Percentiles rank a stretch among this genome's conserved stretches.
phyloP scores from a whole-genome alignment of 2,888 invertebrate genomes.

The Eulithis prunata region DNA sequence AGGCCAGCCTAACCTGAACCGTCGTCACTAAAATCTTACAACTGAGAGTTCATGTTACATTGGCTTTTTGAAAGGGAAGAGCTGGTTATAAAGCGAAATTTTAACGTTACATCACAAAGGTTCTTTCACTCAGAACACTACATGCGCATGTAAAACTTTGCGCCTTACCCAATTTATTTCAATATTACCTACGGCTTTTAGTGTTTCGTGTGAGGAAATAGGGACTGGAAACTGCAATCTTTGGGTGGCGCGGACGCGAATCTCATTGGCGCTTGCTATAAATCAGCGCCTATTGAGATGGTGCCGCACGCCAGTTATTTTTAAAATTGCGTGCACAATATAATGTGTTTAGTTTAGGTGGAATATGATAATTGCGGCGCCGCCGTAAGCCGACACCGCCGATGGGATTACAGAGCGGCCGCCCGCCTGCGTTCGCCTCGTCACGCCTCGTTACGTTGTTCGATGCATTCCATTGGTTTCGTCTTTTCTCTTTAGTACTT shows the following conservation, averaged over 20 bases:
- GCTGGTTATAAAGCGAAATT: no score
- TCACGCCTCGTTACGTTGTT: conserved; percentile 56
- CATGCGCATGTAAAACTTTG: no score
- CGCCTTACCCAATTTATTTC: no score
- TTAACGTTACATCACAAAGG: no score
- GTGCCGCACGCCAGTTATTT: conserved; percentile 80
- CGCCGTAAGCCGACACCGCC: conserved; percentile 81
- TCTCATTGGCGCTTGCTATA: conserved; percentile 63
- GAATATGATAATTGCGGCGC: conserved; percentile 82
- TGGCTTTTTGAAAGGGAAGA: no score
- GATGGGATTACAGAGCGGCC: conserved; percentile 78
- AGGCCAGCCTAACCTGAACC: no score
- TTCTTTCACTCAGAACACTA: no score
- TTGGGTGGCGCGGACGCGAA: conserved; percentile 52
- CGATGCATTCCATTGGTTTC: conserved; percentile 43
- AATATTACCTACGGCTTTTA: conserved; percentile 51
- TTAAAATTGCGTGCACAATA: conserved; percentile 84
- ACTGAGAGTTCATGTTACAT: no score
- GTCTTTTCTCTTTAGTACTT: conserved; percentile 34
- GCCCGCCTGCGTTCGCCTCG: conserved; percentile 47
- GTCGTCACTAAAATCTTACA: no score
- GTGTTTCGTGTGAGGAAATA: conserved; percentile 40
- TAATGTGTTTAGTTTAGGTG: conserved; percentile 84
- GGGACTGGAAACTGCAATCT: conserved; percentile 65
- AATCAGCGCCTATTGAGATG: conserved; percentile 79